Percentiles rank a stretch among this genome's conserved stretches.
Conservation (phyloP, 2,888 invertebrate species). For the Perdita meconis region DNA sequence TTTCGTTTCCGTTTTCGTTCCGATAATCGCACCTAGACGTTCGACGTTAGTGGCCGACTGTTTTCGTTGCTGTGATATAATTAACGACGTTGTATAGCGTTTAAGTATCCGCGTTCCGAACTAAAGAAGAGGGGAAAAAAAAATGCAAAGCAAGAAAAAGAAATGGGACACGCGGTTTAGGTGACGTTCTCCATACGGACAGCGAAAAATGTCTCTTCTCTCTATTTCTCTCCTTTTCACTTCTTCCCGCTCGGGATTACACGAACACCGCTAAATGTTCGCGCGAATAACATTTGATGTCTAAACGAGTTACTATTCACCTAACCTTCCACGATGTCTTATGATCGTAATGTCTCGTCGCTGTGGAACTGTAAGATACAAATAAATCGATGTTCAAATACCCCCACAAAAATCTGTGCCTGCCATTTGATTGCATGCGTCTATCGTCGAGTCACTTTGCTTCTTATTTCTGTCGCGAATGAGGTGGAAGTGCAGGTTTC, state of each 20-base stretch:
- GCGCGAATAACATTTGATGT: constrained; percentile 49
- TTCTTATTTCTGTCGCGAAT: no score
- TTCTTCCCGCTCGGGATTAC: constrained; percentile 20
- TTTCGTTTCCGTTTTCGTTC: constrained; percentile 29
- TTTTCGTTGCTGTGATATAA: constrained; percentile 73
- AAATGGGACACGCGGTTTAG: constrained; percentile 14
- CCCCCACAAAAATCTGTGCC: constrained; percentile 45
- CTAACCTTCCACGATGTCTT: constrained; percentile 60
- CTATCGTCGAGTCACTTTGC: background rate
- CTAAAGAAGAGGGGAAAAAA: no score
- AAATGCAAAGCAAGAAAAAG: no score
- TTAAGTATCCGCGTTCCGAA: constrained; percentile 25
- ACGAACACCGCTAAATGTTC: constrained; percentile 43
- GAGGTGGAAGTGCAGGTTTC: no score
- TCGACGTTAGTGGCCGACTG: constrained; percentile 69
- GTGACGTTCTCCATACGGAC: constrained; percentile 10
- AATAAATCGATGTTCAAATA: constrained; percentile 73
- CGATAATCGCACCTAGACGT: constrained; percentile 44
- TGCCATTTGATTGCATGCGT: constrained; percentile 32
- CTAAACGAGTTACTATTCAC: constrained; percentile 40
- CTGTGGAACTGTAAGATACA: constrained; percentile 70
- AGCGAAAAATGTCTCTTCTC: constrained; percentile 19
- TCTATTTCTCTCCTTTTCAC: constrained; percentile 2
- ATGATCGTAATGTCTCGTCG: constrained; percentile 65
- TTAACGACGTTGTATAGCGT: constrained; percentile 58